These are phyloP conservation scores for Leucosticte australis DNA, from an alignment of 2,113 vertebrate genomes.

Conservation along the genomic window DNA sequence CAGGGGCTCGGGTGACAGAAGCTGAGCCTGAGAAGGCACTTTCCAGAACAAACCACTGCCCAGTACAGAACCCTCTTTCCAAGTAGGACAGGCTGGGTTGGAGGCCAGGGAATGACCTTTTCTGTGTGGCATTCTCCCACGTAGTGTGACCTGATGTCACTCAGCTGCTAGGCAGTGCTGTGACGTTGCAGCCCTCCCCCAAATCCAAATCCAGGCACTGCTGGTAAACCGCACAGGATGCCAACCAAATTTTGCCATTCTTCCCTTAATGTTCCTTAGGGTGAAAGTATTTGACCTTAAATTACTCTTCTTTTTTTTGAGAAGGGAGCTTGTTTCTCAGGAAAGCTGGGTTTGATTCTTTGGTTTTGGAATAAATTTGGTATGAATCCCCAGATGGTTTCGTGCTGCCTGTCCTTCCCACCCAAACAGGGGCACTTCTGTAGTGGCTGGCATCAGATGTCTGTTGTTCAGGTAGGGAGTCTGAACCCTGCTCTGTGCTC, in stretches of 20 bases:
- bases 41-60: neutral
- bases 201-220: neutral
- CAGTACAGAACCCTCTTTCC: neutral
- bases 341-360: neutral
- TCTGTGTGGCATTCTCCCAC: neutral
- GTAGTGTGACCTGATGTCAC: constrained; percentile 26
- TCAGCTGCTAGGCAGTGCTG: neutral
- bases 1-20: neutral
- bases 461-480: neutral
- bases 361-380: neutral
- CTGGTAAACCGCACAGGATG: constrained; percentile 21
- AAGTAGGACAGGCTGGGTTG: constrained; percentile 25
- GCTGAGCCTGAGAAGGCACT: neutral
- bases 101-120: constrained; percentile 32
- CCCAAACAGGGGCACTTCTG: neutral
- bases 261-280: neutral
- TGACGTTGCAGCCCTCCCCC: neutral
- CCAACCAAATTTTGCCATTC: neutral
- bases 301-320: neutral
- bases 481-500: neutral
- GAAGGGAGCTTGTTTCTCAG: constrained; percentile 22
- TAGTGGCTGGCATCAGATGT: neutral
- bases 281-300: constrained; percentile 34
- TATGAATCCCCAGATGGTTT: constrained; percentile 7
- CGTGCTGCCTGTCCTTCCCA: neutral